phyloP scores from a whole-genome alignment of 2,888 invertebrate genomes.

The Hydrotaea diabolus region DNA sequence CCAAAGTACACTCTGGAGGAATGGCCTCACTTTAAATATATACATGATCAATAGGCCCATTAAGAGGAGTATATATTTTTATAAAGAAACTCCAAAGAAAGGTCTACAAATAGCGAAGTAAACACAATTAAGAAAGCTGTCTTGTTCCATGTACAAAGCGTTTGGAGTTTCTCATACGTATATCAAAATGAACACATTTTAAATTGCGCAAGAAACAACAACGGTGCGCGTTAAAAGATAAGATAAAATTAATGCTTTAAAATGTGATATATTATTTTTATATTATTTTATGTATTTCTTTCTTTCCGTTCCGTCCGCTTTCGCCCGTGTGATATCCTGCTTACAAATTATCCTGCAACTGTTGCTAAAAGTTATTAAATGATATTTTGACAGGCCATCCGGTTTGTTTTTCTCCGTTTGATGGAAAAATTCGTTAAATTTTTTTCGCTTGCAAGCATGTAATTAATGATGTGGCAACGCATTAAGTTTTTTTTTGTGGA shows the following conservation, averaged over 20 bases:
- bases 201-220: background rate
- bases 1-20: no score
- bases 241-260: slow-evolving; percentile 3
- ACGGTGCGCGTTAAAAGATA: background rate
- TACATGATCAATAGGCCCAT: no score
- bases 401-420: no score
- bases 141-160: no score
- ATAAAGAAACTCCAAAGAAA: no score
- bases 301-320: background rate
- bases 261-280: slow-evolving; percentile 1
- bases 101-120: no score
- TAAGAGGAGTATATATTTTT: no score
- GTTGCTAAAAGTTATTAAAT: background rate
- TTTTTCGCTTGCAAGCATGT: background rate
- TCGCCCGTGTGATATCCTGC: background rate
- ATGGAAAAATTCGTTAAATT: background rate
- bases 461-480: slow-evolving; percentile 1
- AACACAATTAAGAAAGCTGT: no score
- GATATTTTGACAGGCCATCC: background rate
- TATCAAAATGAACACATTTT: no score
- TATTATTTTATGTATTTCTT: background rate
- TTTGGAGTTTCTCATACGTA: no score
- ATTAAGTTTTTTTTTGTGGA: background rate
- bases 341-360: background rate
- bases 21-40: no score